Conservation (phyloP, 1,140 invertebrate species). For the Lucilia sericata region DNA sequence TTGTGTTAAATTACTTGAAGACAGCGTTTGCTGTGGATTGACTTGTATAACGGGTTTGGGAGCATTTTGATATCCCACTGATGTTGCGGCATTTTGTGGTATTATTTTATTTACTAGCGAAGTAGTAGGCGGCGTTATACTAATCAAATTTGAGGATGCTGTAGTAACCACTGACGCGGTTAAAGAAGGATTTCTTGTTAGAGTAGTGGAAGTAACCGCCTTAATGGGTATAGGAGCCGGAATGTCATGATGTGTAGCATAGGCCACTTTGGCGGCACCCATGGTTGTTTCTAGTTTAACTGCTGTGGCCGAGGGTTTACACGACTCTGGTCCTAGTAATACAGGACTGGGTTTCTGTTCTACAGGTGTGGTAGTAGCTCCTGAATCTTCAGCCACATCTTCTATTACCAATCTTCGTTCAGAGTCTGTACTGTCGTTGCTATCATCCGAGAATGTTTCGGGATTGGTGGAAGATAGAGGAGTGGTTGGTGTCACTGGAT, state of each 20-base stretch:
- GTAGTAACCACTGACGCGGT: background rate
- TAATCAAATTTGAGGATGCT: slow-evolving; percentile 9
- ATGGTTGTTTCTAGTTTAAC: slow-evolving; percentile 27
- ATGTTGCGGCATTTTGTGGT: background rate
- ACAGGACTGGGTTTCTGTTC: slow-evolving; percentile 38
- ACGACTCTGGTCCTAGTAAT: background rate
- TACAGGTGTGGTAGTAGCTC: slow-evolving; percentile 33
- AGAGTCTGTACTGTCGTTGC: slow-evolving; percentile 79
- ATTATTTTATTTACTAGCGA: background rate
- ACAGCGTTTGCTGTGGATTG: background rate
- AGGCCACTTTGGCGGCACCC: background rate
- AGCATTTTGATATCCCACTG: slow-evolving; percentile 1
- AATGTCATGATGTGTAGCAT: slow-evolving; percentile 43
- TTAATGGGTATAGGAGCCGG: slow-evolving; percentile 58
- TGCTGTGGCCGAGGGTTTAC: background rate
- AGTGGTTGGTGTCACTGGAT: slow-evolving; percentile 55
- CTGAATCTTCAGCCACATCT: slow-evolving; percentile 54
- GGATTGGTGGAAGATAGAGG: slow-evolving; percentile 51
- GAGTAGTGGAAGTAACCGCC: slow-evolving; percentile 16
- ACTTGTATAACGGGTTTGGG: slow-evolving; percentile 30
- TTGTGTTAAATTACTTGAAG: background rate
- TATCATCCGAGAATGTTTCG: slow-evolving; percentile 66
- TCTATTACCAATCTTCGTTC: slow-evolving; percentile 75
- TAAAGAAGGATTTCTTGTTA: background rate
- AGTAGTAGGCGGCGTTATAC: background rate